Percentiles rank a stretch among this genome's conserved stretches.
These are phyloP conservation scores for Acleris sparsana DNA, from an alignment of 2,888 invertebrate species.

Conservation along the genomic window DNA sequence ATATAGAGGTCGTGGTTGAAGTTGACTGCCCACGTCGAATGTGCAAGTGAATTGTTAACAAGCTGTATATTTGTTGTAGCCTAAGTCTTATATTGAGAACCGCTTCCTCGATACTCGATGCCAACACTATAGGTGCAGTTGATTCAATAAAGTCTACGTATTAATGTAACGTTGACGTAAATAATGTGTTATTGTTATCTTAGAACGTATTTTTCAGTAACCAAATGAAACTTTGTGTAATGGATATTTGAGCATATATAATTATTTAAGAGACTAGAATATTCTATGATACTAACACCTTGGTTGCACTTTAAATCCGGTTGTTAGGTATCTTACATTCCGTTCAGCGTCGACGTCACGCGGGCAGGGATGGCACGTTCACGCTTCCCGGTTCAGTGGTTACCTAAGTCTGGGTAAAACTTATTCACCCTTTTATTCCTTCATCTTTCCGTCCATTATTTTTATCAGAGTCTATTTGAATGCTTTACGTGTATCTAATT, in stretches of 20 bases:
- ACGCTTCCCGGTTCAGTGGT: too few relatives aligned
- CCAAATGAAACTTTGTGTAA: slow-evolving; percentile 36
- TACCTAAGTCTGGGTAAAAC: neutral
- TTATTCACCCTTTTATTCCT: slow-evolving; percentile 14
- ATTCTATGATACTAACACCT: slow-evolving; percentile 35
- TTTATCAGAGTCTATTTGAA: slow-evolving; percentile 8
- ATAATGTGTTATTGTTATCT: slow-evolving; percentile 32
- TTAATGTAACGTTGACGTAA: slow-evolving; percentile 27
- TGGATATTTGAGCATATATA: slow-evolving; percentile 32
- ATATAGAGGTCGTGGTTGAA: slow-evolving; percentile 38
- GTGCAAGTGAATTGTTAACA: slow-evolving; percentile 69
- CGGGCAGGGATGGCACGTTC: neutral
- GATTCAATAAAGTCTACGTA: slow-evolving; percentile 26
- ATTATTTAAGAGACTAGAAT: slow-evolving; percentile 34
- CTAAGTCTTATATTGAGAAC: slow-evolving; percentile 60
- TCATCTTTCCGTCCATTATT: slow-evolving; percentile 33
- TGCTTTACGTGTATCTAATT: slow-evolving; percentile 8
- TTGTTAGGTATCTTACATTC: slow-evolving; percentile 32
- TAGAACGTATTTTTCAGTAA: slow-evolving; percentile 34
- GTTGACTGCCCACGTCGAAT: slow-evolving; percentile 65
- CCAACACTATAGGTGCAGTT: slow-evolving; percentile 36
- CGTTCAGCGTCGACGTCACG: neutral
- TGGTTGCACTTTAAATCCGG: slow-evolving; percentile 31
- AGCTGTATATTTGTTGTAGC: slow-evolving; percentile 74
- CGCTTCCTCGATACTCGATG: slow-evolving; percentile 53